Evolutionary conservation across 2,888 invertebrate species (phyloP).

Genomic region (Philopedon plagiatum): DNA sequence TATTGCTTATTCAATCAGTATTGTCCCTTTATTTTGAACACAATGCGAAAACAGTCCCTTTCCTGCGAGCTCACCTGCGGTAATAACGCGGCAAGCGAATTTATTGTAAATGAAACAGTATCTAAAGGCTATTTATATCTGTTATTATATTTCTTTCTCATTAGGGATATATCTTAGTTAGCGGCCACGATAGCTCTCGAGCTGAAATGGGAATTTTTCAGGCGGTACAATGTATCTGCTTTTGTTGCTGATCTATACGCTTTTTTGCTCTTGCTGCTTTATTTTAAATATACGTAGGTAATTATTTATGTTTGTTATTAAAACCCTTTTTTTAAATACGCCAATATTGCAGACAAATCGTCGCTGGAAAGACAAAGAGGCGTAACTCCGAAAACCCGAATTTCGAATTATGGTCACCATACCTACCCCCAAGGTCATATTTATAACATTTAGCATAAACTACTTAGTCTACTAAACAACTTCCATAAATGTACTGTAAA

Average conservation of each 20-base stretch:
- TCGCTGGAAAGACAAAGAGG: too few relatives aligned
- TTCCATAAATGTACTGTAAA: too few relatives aligned
- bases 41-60: conserved; percentile 37
- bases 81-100: conserved; percentile 63
- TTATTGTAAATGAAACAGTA: conserved; percentile 67
- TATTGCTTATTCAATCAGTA: background rate
- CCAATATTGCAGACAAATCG: too few relatives aligned
- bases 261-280: background rate
- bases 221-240: conserved; percentile 28
- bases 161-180: conserved; percentile 65
- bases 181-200: conserved; percentile 36
- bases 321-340: too few relatives aligned
- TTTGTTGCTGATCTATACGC: conserved; percentile 27
- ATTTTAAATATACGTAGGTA: too few relatives aligned
- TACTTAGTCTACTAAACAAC: too few relatives aligned
- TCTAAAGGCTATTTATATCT: conserved; percentile 67
- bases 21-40: background rate
- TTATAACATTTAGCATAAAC: too few relatives aligned
- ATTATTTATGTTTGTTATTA: too few relatives aligned
- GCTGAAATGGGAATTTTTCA: conserved; percentile 38
- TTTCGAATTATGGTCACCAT: too few relatives aligned
- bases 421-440: too few relatives aligned
- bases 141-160: conserved; percentile 66
- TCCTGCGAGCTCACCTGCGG: conserved; percentile 60
- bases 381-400: too few relatives aligned